These are phyloP conservation scores for Campylorhamphus procurvoides DNA, from an alignment of 2,113 vertebrate species.

Conservation along the genomic window DNA sequence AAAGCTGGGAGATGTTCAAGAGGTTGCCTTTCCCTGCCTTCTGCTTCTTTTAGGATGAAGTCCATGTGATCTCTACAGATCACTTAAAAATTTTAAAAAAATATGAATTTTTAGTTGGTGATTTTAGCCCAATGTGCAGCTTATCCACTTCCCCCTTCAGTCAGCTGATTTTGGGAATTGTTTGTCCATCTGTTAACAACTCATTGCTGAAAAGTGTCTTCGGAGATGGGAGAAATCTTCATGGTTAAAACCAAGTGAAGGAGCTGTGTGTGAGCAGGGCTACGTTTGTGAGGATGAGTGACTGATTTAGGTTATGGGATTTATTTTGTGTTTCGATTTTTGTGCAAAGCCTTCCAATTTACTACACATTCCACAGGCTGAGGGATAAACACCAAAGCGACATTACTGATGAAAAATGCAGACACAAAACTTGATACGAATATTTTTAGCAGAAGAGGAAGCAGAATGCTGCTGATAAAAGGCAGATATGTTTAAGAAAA, in stretches of 20 bases:
- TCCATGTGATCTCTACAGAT: neutral
- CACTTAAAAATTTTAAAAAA: neutral
- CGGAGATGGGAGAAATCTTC: neutral
- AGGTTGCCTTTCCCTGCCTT: neutral
- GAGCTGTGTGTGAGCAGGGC: neutral
- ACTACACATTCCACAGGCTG: neutral
- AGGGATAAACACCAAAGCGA: neutral
- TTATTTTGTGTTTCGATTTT: neutral
- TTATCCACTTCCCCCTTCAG: neutral
- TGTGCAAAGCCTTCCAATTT: neutral
- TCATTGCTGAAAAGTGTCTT: neutral
- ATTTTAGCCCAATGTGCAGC: neutral
- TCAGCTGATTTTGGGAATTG: neutral
- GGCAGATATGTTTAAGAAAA: neutral
- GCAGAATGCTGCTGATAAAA: neutral
- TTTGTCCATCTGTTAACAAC: neutral
- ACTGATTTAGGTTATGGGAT: constrained; percentile 11
- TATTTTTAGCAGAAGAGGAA: neutral
- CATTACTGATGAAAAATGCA: neutral
- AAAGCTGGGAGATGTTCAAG: neutral
- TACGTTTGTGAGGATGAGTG: neutral
- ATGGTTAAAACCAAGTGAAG: neutral
- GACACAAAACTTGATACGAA: neutral
- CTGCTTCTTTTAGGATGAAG: neutral
- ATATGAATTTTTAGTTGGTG: neutral